Percentiles rank a stretch among this genome's conserved stretches.
These are phyloP conservation scores for Antigone vipio DNA, from an alignment of 2,113 vertebrate species.

Conservation along the genomic window DNA sequence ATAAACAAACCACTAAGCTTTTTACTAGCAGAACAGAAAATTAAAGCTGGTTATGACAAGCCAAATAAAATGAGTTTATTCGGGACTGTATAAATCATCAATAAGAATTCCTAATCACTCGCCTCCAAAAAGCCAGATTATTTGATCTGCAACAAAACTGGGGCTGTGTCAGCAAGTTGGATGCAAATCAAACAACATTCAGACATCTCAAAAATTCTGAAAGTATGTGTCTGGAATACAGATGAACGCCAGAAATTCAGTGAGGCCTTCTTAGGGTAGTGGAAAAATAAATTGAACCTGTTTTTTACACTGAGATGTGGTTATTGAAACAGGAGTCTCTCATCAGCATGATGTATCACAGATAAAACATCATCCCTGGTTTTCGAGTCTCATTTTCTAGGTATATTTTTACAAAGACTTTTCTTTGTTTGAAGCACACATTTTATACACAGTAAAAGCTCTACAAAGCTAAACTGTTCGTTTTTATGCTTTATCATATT, in stretches of 20 bases:
- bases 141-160: constrained; percentile 60
- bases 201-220: constrained; percentile 40
- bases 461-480: background rate
- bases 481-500: constrained; percentile 13
- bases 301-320: background rate
- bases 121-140: constrained; percentile 51
- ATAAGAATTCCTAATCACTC: constrained; percentile 54
- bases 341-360: background rate
- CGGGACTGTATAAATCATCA: constrained; percentile 46
- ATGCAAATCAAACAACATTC: constrained; percentile 51
- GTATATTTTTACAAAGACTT: background rate
- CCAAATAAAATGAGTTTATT: constrained; percentile 63
- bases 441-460: background rate
- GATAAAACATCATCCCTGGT: background rate
- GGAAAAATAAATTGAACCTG: background rate
- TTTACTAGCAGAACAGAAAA: constrained; percentile 67
- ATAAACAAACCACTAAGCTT: constrained; percentile 52
- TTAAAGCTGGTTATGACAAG: constrained; percentile 48
- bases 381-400: background rate
- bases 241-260: constrained; percentile 17
- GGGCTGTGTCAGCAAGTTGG: constrained; percentile 55
- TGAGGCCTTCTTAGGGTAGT: background rate
- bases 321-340: constrained; percentile 3
- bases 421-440: background rate
- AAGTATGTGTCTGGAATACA: constrained; percentile 29